A percentile compares a stretch with the other conserved stretches of the same genome.
phyloP scores from a whole-genome alignment of 2,888 invertebrate species.

The Amorpha juglandis region DNA sequence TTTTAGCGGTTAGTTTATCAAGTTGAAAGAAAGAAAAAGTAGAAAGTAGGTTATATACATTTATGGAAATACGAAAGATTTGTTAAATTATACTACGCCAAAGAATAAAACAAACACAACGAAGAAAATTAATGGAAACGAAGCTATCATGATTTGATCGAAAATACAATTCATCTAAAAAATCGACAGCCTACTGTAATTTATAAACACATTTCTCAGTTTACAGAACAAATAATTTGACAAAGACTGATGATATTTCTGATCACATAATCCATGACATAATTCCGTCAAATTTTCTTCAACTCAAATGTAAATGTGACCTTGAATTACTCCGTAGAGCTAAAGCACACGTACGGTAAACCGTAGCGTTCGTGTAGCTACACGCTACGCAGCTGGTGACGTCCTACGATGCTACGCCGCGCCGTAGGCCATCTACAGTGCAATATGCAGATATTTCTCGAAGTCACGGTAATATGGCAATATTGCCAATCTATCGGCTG shows the following conservation, averaged over 20 bases:
- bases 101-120: background rate
- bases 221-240: slow-evolving; percentile 24
- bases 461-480: slow-evolving; percentile 15
- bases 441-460: slow-evolving; percentile 23
- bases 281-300: background rate
- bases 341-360: background rate
- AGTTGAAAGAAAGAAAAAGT: no score
- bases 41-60: no score
- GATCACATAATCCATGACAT: slow-evolving; percentile 1
- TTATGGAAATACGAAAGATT: no score
- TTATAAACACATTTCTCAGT: background rate
- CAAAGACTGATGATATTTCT: slow-evolving; percentile 23
- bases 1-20: no score
- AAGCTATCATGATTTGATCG: background rate
- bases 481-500: slow-evolving; percentile 19
- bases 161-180: slow-evolving; percentile 3
- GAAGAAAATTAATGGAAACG: background rate
- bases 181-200: background rate
- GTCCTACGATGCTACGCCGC: slow-evolving; percentile 20
- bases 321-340: background rate
- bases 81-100: no score
- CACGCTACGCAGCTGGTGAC: no score
- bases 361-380: slow-evolving; percentile 8
- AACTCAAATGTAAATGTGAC: background rate
- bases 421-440: slow-evolving; percentile 12